Evolutionary conservation across 53 echinoderm and acorn worm species (phyloP).

Genomic region (Zoroaster sp.): DNA sequence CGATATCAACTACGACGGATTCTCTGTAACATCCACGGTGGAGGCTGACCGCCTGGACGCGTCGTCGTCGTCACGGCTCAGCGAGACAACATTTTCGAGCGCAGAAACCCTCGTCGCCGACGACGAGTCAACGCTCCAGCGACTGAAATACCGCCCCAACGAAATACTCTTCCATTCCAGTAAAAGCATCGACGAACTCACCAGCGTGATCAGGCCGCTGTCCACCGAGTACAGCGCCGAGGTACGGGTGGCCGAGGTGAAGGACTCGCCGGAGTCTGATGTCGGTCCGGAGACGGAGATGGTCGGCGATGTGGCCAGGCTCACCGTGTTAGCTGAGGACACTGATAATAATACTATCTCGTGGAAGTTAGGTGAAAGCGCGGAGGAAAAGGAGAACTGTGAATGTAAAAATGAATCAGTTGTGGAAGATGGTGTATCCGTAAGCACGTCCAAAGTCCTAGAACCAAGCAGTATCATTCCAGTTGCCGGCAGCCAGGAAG

Average conservation of each 20-base stretch:
- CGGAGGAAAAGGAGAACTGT: not conserved
- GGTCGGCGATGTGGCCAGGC: constrained; percentile 31
- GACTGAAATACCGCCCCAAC: constrained; percentile 3
- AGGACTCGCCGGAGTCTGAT: constrained; percentile 11
- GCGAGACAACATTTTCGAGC: constrained; percentile 25
- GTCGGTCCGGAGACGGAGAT: constrained; percentile 26
- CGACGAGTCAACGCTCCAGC: not conserved
- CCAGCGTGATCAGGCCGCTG: constrained; percentile 37
- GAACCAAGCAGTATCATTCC: constrained; percentile 12
- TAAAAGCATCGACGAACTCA: not conserved
- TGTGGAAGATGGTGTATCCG: not conserved
- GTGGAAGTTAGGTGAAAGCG: constrained; percentile 4
- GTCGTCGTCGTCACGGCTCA: not conserved
- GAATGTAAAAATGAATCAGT: not conserved
- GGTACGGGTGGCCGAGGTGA: constrained; percentile 35
- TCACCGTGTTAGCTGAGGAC: constrained; percentile 33
- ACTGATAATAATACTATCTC: constrained; percentile 5
- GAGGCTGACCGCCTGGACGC: not conserved
- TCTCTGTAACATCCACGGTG: not conserved
- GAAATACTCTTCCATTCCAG: constrained; percentile 15
- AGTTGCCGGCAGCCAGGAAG: not conserved
- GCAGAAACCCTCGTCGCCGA: constrained; percentile 33
- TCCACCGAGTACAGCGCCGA: constrained; percentile 26
- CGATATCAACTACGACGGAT: not conserved
- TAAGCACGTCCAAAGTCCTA: not conserved